Conservation (phyloP, 2,888 invertebrate genomes). For the Archaeoteleia sp. region DNA sequence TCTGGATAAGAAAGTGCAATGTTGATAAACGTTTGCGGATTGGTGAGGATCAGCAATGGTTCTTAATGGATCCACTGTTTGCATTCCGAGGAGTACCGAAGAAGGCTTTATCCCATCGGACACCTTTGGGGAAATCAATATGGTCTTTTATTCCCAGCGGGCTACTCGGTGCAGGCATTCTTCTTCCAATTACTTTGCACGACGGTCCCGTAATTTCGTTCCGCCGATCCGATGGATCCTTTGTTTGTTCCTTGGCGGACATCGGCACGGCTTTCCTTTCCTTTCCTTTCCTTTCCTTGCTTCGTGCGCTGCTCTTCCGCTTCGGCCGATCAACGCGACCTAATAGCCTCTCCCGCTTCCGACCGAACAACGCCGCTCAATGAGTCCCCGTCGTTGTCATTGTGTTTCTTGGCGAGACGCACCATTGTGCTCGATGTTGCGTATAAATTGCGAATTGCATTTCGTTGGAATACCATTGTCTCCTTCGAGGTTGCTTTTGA, state of each 20-base stretch:
- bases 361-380: constrained; percentile 1
- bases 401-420: constrained; percentile 5
- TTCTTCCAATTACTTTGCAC: constrained; percentile 36
- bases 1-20: too few relatives aligned
- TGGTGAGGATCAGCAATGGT: constrained; percentile 18
- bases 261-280: background rate
- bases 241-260: constrained; percentile 7
- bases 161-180: background rate
- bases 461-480: too few relatives aligned
- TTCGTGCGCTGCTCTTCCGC: background rate
- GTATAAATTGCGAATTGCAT: constrained; percentile 25
- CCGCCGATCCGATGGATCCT: constrained; percentile 46
- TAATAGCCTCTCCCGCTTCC: too few relatives aligned
- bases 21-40: too few relatives aligned
- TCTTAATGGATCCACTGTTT: constrained; percentile 65
- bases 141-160: constrained; percentile 1
- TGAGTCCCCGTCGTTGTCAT: constrained; percentile 10
- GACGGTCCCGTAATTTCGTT: constrained; percentile 46
- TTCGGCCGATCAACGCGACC: too few relatives aligned
- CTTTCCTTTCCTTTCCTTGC: background rate
- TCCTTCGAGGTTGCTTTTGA: too few relatives aligned
- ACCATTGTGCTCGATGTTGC: constrained; percentile 20
- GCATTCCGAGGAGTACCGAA: constrained; percentile 57
- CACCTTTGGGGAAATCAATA: constrained; percentile 50
- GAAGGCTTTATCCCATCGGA: constrained; percentile 32